Conservation (phyloP, 2,888 invertebrate genomes). For the Noctua fimbriata region DNA sequence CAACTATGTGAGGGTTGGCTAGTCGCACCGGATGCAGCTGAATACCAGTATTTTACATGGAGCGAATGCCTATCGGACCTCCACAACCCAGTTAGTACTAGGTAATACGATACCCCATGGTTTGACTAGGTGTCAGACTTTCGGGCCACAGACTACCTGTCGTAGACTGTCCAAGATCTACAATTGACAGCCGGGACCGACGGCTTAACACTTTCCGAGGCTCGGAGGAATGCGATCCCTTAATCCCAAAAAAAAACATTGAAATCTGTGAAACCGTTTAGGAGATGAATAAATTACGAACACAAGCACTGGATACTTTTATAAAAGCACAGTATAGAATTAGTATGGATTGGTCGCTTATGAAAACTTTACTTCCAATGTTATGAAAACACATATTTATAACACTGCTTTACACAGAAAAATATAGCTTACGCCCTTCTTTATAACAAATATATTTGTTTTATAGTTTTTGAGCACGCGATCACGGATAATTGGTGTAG, state of each 20-base stretch:
- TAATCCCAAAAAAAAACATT: too few relatives aligned
- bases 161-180: background rate
- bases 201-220: background rate
- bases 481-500: conserved; percentile 37
- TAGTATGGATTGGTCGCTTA: background rate
- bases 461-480: conserved; percentile 51
- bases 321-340: background rate
- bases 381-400: conserved; percentile 24
- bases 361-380: background rate
- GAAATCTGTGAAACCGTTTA: too few relatives aligned
- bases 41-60: too few relatives aligned
- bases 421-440: conserved; percentile 28
- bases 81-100: too few relatives aligned
- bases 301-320: too few relatives aligned
- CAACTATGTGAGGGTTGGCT: too few relatives aligned
- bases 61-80: too few relatives aligned
- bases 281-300: too few relatives aligned
- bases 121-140: too few relatives aligned
- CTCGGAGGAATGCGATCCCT: background rate
- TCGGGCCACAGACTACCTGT: too few relatives aligned
- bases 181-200: background rate
- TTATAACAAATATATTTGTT: conserved; percentile 44
- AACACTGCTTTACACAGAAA: conserved; percentile 37
- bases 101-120: too few relatives aligned
- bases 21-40: too few relatives aligned